Evolutionary conservation across 2,888 invertebrate species (phyloP).

Genomic region (Cataglyphis rosenhaueri): DNA sequence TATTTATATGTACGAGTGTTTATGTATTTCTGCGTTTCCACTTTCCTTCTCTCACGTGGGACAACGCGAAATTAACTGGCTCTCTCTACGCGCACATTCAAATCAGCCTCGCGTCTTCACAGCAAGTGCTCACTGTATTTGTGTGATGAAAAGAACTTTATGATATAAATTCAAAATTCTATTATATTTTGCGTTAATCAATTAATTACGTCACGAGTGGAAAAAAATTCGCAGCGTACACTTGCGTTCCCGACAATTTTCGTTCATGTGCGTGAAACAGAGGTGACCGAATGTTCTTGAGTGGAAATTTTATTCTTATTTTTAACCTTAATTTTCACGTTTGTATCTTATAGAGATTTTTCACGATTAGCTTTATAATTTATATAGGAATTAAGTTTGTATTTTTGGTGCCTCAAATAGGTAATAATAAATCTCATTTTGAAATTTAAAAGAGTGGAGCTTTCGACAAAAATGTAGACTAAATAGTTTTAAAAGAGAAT

Average conservation of each 20-base stretch:
- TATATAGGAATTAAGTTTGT: not conserved
- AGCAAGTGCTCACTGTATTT: slow-evolving; percentile 62
- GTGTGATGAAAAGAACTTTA: slow-evolving; percentile 35
- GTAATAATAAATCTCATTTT: not conserved
- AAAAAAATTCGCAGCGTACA: not conserved
- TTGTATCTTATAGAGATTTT: not conserved
- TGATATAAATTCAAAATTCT: not conserved
- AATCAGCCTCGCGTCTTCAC: slow-evolving; percentile 63
- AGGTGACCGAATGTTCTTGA: slow-evolving; percentile 39
- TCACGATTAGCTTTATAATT: not conserved
- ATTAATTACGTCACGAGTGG: not conserved
- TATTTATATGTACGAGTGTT: slow-evolving; percentile 30
- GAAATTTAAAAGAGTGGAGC: not conserved
- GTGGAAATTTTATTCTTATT: not conserved
- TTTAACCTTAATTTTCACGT: not conserved
- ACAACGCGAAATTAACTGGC: slow-evolving; percentile 74
- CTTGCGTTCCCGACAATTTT: slow-evolving; percentile 24
- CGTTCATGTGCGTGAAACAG: slow-evolving; percentile 19
- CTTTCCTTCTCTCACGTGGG: slow-evolving; percentile 44
- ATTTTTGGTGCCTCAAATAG: not conserved
- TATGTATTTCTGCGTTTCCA: slow-evolving; percentile 54
- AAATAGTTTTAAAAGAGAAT: no score
- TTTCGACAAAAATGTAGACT: no score
- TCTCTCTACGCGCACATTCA: slow-evolving; percentile 68
- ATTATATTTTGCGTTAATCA: not conserved